Percentiles rank a stretch among this genome's conserved stretches.
Evolutionary conservation across 2,797 vertebrate species (phyloP).

Genomic region (Falco peregrinus): DNA sequence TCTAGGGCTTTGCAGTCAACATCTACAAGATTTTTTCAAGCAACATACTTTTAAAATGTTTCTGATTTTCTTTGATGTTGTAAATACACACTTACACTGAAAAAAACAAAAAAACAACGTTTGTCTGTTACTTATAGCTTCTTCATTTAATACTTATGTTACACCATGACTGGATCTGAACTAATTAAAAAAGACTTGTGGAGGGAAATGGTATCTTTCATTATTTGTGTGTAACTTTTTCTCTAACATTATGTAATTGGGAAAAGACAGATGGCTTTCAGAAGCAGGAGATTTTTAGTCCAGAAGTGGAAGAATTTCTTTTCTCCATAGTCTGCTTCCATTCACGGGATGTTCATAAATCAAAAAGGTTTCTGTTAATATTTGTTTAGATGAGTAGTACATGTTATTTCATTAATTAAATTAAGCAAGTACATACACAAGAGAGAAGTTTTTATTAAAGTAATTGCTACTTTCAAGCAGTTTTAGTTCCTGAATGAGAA

Average conservation of each 20-base stretch:
- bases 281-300: background rate
- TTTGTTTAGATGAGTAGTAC: background rate
- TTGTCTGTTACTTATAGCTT: background rate
- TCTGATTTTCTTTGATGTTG: background rate
- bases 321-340: background rate
- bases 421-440: background rate
- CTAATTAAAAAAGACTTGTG: background rate
- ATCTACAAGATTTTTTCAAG: background rate
- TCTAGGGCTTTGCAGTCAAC: background rate
- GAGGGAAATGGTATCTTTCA: background rate
- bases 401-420: background rate
- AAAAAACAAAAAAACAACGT: background rate
- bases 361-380: background rate
- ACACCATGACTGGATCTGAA: background rate
- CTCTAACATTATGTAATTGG: background rate
- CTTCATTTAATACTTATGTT: accelerated
- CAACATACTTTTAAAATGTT: background rate
- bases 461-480: background rate
- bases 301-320: background rate
- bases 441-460: background rate
- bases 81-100: background rate
- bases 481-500: background rate
- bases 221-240: background rate
- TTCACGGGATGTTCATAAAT: background rate
- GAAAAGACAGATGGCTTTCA: background rate